These are phyloP conservation scores for Hippocampus comes DNA, from an alignment of 2,113 vertebrate species.

Conservation along the genomic window DNA sequence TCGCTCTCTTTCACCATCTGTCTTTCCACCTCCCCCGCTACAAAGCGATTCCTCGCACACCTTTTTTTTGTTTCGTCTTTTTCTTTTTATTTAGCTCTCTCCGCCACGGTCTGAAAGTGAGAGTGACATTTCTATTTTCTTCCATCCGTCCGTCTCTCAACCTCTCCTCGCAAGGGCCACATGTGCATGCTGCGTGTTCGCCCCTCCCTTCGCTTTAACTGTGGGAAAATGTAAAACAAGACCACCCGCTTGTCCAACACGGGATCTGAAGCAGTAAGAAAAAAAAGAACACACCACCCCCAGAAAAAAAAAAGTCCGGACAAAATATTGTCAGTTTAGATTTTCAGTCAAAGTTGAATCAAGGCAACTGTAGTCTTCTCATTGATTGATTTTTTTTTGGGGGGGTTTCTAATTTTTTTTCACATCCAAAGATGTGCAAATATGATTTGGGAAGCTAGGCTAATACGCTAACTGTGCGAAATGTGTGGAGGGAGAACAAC, in stretches of 20 bases:
- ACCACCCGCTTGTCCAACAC: background rate
- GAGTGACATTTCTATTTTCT: slow-evolving; percentile 19
- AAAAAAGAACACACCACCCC: background rate
- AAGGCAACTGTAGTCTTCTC: no score
- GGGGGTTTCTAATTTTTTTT: no score
- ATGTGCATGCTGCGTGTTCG: background rate
- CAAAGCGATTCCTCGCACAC: slow-evolving; percentile 11
- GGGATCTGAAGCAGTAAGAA: background rate
- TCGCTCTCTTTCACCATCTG: slow-evolving; percentile 19
- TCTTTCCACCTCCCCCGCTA: slow-evolving; percentile 19
- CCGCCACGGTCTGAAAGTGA: slow-evolving; percentile 39
- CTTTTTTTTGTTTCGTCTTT: slow-evolving; percentile 2
- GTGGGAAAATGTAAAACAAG: slow-evolving; percentile 5
- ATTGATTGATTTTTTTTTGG: no score
- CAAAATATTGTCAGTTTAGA: no score
- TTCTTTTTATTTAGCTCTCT: slow-evolving; percentile 22
- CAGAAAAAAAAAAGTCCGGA: no score
- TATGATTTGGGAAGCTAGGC: no score
- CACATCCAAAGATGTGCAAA: no score
- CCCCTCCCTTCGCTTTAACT: background rate
- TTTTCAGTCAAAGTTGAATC: no score
- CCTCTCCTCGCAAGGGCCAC: background rate
- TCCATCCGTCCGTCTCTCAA: slow-evolving; percentile 2
- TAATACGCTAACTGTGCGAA: no score
- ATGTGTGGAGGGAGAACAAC: no score